Conservation (phyloP, 1,140 invertebrate species). For the Meloidogyne exigua region DNA sequence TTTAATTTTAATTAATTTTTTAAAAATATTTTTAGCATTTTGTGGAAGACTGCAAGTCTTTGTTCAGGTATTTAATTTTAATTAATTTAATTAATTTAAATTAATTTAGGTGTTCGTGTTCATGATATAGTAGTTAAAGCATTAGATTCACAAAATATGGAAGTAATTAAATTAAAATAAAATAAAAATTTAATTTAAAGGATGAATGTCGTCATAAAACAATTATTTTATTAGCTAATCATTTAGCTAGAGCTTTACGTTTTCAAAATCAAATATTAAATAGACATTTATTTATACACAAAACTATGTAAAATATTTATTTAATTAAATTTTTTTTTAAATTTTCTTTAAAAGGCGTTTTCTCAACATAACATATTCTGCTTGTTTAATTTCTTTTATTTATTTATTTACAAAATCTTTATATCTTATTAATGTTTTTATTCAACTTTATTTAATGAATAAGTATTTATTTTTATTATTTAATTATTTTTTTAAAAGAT, state of each 20-base stretch:
- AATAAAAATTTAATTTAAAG: constrained; percentile 36
- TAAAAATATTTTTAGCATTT: constrained; percentile 14
- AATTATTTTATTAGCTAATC: constrained; percentile 50
- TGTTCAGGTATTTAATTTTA: constrained; percentile 25
- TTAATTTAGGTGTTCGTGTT: constrained; percentile 48
- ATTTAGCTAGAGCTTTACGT: constrained; percentile 50
- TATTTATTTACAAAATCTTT: constrained; percentile 51
- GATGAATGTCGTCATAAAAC: constrained; percentile 49
- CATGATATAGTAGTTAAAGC: constrained; percentile 60
- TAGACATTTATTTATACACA: constrained; percentile 52
- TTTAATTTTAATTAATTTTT: constrained; percentile 52
- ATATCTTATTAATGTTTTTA: constrained; percentile 55
- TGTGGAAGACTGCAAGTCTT: constrained; percentile 33
- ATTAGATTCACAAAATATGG: constrained; percentile 44
- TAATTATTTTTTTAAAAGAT: constrained; percentile 42
- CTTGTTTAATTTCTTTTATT: constrained; percentile 52
- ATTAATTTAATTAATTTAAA: constrained; percentile 9
- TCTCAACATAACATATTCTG: constrained; percentile 56
- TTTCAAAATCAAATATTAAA: constrained; percentile 50
- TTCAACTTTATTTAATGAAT: constrained; percentile 59
- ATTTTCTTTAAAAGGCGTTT: constrained; percentile 21
- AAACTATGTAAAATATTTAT: constrained; percentile 32
- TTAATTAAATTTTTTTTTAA: not conserved
- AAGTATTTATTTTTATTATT: constrained; percentile 32
- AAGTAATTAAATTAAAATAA: not conserved